phyloP scores from a whole-genome alignment of 1,140 invertebrate genomes.

The Bombus terrestris region DNA sequence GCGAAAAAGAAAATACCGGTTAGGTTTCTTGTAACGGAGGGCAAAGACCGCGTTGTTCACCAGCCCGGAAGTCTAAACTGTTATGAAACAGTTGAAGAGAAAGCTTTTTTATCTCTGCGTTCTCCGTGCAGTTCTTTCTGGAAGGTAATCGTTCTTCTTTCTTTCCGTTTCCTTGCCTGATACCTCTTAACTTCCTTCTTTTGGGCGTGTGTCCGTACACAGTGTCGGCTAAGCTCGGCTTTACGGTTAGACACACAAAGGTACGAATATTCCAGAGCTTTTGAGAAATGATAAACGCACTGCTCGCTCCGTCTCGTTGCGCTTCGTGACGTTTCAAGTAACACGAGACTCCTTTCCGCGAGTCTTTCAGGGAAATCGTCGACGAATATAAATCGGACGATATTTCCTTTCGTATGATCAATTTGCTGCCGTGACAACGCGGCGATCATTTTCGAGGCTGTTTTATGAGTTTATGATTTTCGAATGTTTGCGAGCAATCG shows the following conservation, averaged over 20 bases:
- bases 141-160: slow-evolving; percentile 65
- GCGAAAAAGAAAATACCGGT: slow-evolving; percentile 25
- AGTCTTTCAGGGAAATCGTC: neutral
- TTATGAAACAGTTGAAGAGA: slow-evolving; percentile 63
- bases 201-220: neutral
- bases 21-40: slow-evolving; percentile 51
- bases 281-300: slow-evolving; percentile 6
- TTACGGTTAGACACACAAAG: slow-evolving; percentile 32
- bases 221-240: neutral
- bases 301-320: neutral
- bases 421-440: neutral
- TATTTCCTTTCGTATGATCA: neutral
- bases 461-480: neutral
- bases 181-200: slow-evolving; percentile 30
- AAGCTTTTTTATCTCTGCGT: slow-evolving; percentile 68
- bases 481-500: neutral
- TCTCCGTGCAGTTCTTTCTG: slow-evolving; percentile 59
- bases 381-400: neutral
- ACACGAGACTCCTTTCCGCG: neutral
- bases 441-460: neutral
- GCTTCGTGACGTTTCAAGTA: neutral
- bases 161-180: slow-evolving; percentile 10
- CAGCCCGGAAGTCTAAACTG: slow-evolving; percentile 59
- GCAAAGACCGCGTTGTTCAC: slow-evolving; percentile 54
- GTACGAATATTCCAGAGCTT: slow-evolving; percentile 24